Evolutionary conservation across 1,140 invertebrate species (phyloP), one percentile per base, ranked within the genome.

Genomic region (Bombus picipes): DNA sequence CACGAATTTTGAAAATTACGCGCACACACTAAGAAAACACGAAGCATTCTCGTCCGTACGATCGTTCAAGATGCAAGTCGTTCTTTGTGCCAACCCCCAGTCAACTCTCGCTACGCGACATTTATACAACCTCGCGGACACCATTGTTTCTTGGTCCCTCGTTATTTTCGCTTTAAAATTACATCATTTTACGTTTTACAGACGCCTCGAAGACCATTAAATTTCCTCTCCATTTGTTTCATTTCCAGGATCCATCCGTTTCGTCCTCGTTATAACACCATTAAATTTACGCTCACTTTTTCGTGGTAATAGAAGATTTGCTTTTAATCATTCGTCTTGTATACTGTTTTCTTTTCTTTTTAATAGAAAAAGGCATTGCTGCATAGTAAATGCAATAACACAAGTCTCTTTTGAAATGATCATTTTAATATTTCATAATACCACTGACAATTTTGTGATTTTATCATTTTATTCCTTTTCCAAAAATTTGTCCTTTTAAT

Each of bases 1-100:
- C 59, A 13, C 41, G 81, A 75, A 47, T 82, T 82, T 76, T 53
- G 43, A 34, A 74, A 83, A 83, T 68, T 76, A 34, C 32, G 18
- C 72, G 25, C 41, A 62, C 41, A 15, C 32, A 68, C 18, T 39
- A 18, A 1, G 18, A 10, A 25, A 65, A 32, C 32, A 18, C 59
- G 39, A 73, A 72, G 53, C 53, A 62, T 62, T 82, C n/a, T 39
- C 39, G n/a, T 12, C 37, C 22, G 25, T 65, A 39, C 39, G 74
- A 77, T 77, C 73, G 62, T 66, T 81, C 53, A 73, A 59, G 72
- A 66, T 66, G 34, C 43, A n/a, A 68, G 32, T 13, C 39, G 32
- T 57, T 39, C 22, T 37, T 43, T 32, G 13, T 15, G 9, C 39
- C 39, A 65, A 65, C 9, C 41, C 72, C 34, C 47, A 53, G 47